Base-by-base conservation (phyloP, 2,888 invertebrate species). In the Leptopilina myrica region DNA sequence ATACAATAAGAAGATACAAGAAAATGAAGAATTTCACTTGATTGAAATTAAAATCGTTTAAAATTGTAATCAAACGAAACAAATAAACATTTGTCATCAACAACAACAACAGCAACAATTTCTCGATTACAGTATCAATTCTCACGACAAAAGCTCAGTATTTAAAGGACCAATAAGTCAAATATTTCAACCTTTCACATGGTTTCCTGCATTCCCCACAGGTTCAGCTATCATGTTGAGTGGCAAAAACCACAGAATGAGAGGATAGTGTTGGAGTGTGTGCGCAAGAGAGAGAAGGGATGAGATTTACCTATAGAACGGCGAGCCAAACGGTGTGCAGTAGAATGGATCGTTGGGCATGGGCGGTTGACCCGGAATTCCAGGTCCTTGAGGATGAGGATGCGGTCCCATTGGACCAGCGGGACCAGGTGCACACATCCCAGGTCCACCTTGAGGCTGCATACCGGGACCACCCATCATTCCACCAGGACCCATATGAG, bases 341-440 rank as follows among this genome's bases (percentile, higher is more conserved):
- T 94, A 94, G 89, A 94, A 94, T 0, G 93, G 93, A 85, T 94
- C 94, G 85, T 92, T 92, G 88, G 93, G 93, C 86, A 93, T 90
- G 84, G 92, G 93, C 78, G 92, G 92, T 83, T 92, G 92, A 76
- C 92, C 92, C 77, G 90, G 92, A 78, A 89, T 89, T 75, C 89
- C 90, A 11, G 91, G 91, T 8, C 87, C 88, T 80, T 89, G 90
- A 2, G 88, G 85, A 78, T 91, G 91, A 5, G 87, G 84, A 65
- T 84, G 84, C 14, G 82, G 84, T 0, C 89, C 90, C 88, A 91
- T 89, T 73, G 92, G 89, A 76, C 92, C 92, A 77, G 87, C 90
- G 12, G 91, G 90, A 77, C 89, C 90, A 0, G 90, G 90, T 0
- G 89, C 90, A 80, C 91, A 91, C 90, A 91, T 91, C 6, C 89